Percentiles rank a stretch among this genome's conserved stretches.
Conservation (phyloP, 2,797 vertebrate species). For the Mareca penelope region DNA sequence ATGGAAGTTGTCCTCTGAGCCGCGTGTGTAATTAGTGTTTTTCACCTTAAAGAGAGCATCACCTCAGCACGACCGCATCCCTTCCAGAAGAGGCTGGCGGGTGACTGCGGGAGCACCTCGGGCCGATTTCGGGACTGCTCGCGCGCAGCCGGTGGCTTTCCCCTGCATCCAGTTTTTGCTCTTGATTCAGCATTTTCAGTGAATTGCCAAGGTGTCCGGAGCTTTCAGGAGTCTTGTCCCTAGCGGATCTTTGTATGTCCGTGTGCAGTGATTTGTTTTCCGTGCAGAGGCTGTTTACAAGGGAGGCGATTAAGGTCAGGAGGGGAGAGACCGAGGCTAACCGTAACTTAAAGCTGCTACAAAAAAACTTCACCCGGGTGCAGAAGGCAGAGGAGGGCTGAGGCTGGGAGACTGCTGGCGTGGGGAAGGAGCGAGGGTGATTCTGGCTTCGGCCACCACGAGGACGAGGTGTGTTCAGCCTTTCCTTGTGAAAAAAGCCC, state of each 20-base stretch:
- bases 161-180: background rate
- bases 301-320: background rate
- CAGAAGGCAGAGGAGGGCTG: background rate
- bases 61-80: background rate
- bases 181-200: background rate
- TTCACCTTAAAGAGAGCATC: background rate
- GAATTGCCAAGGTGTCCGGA: background rate
- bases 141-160: background rate
- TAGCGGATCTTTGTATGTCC: background rate
- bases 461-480: background rate
- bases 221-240: background rate
- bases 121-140: background rate
- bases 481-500: background rate
- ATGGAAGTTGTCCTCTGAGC: background rate
- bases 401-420: background rate
- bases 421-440: background rate
- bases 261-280: background rate
- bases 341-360: constrained; percentile 15
- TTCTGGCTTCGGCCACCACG: background rate
- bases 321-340: background rate
- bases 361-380: background rate
- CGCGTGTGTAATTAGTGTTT: background rate
- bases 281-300: constrained; percentile 29
- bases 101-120: background rate
- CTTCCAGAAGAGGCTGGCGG: background rate